A percentile compares a stretch with the other conserved stretches of the same genome.
Conservation (phyloP, 2,797 vertebrate genomes). For the Tadarida brasiliensis region DNA sequence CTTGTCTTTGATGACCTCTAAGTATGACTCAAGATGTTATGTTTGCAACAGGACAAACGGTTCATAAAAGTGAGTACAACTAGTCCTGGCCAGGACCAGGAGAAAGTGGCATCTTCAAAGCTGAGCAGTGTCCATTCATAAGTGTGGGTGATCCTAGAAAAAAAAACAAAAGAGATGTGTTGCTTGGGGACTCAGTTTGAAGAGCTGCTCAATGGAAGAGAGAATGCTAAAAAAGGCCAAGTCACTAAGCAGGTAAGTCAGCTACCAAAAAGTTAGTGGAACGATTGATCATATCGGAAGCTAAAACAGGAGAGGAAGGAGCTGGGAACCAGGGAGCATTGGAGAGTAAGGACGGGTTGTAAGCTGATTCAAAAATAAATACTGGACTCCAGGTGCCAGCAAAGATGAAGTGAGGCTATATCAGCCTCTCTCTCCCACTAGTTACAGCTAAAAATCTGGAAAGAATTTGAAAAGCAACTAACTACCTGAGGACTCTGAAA, state of each 20-base stretch:
- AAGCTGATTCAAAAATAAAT: not conserved
- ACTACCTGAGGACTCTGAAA: not conserved
- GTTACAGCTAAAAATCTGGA: not conserved
- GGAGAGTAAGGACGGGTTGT: not conserved
- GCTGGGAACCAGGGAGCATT: not conserved
- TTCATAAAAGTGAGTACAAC: not conserved
- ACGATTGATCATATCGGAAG: not conserved
- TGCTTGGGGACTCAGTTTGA: not conserved
- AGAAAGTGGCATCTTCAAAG: not conserved
- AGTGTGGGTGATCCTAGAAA: not conserved
- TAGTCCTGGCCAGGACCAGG: not conserved
- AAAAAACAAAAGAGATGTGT: not conserved
- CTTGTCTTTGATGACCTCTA: not conserved
- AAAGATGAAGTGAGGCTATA: not conserved
- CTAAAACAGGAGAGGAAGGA: not conserved
- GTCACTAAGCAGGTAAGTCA: not conserved
- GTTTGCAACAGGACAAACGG: not conserved
- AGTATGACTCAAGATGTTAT: not conserved
- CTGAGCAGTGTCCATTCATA: not conserved
- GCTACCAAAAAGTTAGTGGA: not conserved
- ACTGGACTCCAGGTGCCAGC: not conserved
- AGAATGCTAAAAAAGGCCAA: not conserved
- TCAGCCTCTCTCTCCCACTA: not conserved
- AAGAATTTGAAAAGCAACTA: not conserved
- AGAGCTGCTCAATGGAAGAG: not conserved